Percentiles rank a stretch among this genome's conserved stretches.
Evolutionary conservation across 2,113 vertebrate genomes (phyloP).

Genomic region (Cyanoliseus patagonus): DNA sequence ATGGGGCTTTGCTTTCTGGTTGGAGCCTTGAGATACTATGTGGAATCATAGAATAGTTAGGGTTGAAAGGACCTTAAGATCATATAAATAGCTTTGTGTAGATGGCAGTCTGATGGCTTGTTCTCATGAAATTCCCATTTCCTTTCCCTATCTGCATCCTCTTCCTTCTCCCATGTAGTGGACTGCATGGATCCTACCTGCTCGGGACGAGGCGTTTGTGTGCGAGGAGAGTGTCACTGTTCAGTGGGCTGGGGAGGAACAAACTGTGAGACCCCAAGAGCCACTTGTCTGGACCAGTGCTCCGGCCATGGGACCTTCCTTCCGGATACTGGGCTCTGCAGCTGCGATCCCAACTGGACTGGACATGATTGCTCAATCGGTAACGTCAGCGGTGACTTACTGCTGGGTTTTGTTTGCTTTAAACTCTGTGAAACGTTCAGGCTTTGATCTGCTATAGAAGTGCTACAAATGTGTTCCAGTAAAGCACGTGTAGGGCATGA

Average conservation of each 20-base stretch:
- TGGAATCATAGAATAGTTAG: neutral
- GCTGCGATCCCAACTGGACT: conserved; percentile 94
- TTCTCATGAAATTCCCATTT: neutral
- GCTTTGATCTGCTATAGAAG: neutral
- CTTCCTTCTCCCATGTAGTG: conserved; percentile 74
- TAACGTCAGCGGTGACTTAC: conserved; percentile 48
- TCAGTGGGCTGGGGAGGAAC: conserved; percentile 94
- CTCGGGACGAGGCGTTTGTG: conserved; percentile 91
- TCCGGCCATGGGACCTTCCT: conserved; percentile 93
- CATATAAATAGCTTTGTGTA: neutral
- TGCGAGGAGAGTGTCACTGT: conserved; percentile 95
- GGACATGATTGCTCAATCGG: conserved; percentile 94
- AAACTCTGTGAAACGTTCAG: neutral
- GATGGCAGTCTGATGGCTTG: neutral
- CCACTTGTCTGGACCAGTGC: conserved; percentile 96
- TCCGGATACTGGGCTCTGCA: conserved; percentile 88
- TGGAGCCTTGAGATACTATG: neutral
- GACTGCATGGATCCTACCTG: conserved; percentile 98
- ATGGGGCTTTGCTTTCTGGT: neutral
- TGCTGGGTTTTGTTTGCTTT: neutral
- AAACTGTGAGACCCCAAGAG: conserved; percentile 89
- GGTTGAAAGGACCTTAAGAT: neutral
- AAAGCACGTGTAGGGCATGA: neutral
- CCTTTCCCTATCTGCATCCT: neutral
- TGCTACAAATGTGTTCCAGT: neutral